These are phyloP conservation scores for Scaptomyza montana DNA, from an alignment of 1,140 invertebrate genomes.

Conservation along the genomic window DNA sequence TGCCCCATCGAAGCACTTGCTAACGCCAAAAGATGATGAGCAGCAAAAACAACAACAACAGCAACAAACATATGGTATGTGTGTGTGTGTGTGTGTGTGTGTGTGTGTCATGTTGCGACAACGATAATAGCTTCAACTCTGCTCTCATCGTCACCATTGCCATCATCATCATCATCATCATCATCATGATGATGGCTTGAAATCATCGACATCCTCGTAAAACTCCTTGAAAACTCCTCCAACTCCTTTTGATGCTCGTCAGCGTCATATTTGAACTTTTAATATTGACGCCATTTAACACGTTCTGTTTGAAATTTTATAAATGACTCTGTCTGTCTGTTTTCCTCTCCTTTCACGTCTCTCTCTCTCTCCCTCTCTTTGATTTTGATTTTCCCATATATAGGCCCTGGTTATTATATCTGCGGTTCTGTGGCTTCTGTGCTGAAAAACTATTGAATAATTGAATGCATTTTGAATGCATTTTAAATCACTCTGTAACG, in stretches of 20 bases:
- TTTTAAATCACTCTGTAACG: constrained; percentile 2
- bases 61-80: constrained; percentile 19
- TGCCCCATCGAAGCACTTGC: constrained; percentile 77
- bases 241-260: constrained; percentile 89
- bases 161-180: constrained; percentile 76
- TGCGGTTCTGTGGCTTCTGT: constrained; percentile 10
- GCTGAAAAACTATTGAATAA: constrained; percentile 29
- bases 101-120: constrained; percentile 91
- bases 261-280: constrained; percentile 85
- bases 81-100: constrained; percentile 49
- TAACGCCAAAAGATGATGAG: constrained; percentile 96
- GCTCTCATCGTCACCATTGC: constrained; percentile 96
- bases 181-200: neutral
- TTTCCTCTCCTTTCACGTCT: too few species aligned
- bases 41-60: constrained; percentile 52
- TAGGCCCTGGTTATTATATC: constrained; percentile 27
- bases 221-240: constrained; percentile 88
- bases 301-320: constrained; percentile 91
- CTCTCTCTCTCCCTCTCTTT: neutral
- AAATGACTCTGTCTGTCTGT: constrained; percentile 67
- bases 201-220: neutral
- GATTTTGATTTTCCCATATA: constrained; percentile 1
- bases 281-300: constrained; percentile 92
- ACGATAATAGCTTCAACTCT: constrained; percentile 93
- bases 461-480: constrained; percentile 47